Evolutionary conservation across 2,113 vertebrate genomes (phyloP).

Genomic region (Bos javanicus): DNA sequence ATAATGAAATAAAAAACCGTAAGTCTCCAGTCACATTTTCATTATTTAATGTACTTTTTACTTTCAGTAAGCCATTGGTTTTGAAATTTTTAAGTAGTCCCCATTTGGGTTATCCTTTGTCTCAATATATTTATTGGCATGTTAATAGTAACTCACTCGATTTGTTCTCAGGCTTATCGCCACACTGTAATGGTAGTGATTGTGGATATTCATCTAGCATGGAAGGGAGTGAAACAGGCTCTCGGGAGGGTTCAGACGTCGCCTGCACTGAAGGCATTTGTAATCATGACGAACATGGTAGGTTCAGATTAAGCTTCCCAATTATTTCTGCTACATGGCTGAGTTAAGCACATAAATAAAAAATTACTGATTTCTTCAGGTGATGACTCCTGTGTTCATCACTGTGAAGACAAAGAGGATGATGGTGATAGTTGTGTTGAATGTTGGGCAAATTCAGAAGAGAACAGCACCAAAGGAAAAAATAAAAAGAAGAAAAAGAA

Average conservation of each 20-base stretch:
- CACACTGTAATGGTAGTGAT: slow-evolving; percentile 92
- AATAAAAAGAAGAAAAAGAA: slow-evolving; percentile 98
- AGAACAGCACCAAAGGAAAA: slow-evolving; percentile 89
- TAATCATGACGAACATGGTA: slow-evolving; percentile 95
- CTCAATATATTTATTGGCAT: not conserved
- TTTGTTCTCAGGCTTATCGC: slow-evolving; percentile 84
- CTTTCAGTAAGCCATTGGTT: not conserved
- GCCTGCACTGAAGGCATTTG: slow-evolving; percentile 97
- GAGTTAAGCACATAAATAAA: not conserved
- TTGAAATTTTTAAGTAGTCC: not conserved
- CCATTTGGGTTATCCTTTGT: not conserved
- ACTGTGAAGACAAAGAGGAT: slow-evolving; percentile 92
- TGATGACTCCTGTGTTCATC: slow-evolving; percentile 87
- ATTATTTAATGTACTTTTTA: slow-evolving; percentile 29
- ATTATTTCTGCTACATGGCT: not conserved
- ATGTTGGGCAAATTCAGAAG: slow-evolving; percentile 92
- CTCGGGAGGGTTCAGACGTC: slow-evolving; percentile 94
- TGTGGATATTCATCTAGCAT: slow-evolving; percentile 98
- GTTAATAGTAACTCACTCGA: not conserved
- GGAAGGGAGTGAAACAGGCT: slow-evolving; percentile 94
- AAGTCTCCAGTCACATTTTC: not conserved
- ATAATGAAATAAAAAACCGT: not conserved
- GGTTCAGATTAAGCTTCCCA: slow-evolving; percentile 21
- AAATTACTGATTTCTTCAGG: slow-evolving; percentile 74
- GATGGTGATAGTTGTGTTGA: slow-evolving; percentile 94